Base-by-base conservation (phyloP, 2,113 vertebrate species). In the Mungos mungo region DNA sequence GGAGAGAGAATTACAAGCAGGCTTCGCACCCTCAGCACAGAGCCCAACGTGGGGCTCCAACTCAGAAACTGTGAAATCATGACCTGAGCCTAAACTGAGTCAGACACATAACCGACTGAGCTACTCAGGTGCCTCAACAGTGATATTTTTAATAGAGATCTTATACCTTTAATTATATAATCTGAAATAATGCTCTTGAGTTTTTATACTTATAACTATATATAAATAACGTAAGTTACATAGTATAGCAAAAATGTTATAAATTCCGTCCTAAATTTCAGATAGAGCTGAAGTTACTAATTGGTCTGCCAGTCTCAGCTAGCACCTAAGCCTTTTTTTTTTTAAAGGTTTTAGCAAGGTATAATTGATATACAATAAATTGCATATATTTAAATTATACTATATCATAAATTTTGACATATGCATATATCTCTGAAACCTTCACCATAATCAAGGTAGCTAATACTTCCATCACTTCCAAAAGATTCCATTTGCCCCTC, bases 261-360 rank as follows among this genome's bases (percentile, higher is more conserved):
- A 90, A 84, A 54, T 60, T 79, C 19, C 90, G 76, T 94, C 68
- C 57, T 76, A n/a, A 88, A 52, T 88, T 83, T 94, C 38, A 95
- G 38, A 60, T 38, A n/a, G 57, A 83, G 29, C 66, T 83, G 50
- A 88, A 92, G 38, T 91, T 94, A 66, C 5, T 88, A 41, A 87
- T 41, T 76, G 16, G 12, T 74, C 35, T 91, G 31, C 68, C 77
- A 54, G 11, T 88, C n/a, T 90, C 19, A 83, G 29, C n/a, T 71
- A 68, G 60, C 35, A 41, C 41, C 72, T 35, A 21, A 72, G 52
- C n/a, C 29, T 69, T 10, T 35, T 79, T 87, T 77, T 63, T 23
- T 45, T 54, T 45, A 45, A 38, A 65, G 63, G 45, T 60, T 93
- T 85, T 63, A 52, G 68, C 85, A 91, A 80, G 12, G 35, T 93